phyloP scores from a whole-genome alignment of 2,888 invertebrate genomes.

The Pachydiplax longipennis region DNA sequence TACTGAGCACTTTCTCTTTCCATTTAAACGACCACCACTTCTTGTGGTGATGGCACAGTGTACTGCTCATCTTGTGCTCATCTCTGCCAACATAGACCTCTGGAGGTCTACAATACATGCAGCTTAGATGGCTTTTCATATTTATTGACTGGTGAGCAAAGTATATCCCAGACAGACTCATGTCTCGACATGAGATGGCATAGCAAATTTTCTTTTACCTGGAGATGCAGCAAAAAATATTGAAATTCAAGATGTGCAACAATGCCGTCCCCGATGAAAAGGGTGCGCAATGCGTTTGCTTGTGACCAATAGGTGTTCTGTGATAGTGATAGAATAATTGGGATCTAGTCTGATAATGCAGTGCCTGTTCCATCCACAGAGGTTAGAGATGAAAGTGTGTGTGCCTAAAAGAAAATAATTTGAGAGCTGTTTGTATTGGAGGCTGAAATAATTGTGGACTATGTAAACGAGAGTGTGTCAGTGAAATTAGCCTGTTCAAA shows the following conservation, averaged over 20 bases:
- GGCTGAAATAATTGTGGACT: background rate
- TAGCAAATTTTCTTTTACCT: background rate
- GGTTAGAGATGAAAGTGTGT: slow-evolving; percentile 5
- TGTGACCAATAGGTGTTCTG: slow-evolving; percentile 43
- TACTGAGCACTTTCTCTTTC: background rate
- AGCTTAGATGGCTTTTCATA: background rate
- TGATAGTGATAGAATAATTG: slow-evolving; percentile 29
- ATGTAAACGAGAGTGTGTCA: background rate
- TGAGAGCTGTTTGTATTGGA: background rate
- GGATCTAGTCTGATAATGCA: slow-evolving; percentile 40
- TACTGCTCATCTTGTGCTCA: slow-evolving; percentile 30
- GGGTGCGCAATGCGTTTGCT: slow-evolving; percentile 39
- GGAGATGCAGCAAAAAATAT: background rate
- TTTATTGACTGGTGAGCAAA: background rate
- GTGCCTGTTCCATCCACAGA: slow-evolving; percentile 43
- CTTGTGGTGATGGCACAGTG: slow-evolving; percentile 7
- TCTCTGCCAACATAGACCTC: background rate
- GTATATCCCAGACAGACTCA: background rate
- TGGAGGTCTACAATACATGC: background rate
- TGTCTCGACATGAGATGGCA: background rate
- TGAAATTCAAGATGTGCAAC: slow-evolving; percentile 20
- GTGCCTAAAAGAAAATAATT: slow-evolving; percentile 19
- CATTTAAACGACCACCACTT: background rate
- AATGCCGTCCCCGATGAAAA: slow-evolving; percentile 24
- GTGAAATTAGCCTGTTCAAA: background rate